Evolutionary conservation across 2,113 vertebrate genomes (phyloP).

Genomic region (Gallinago jamesoni): DNA sequence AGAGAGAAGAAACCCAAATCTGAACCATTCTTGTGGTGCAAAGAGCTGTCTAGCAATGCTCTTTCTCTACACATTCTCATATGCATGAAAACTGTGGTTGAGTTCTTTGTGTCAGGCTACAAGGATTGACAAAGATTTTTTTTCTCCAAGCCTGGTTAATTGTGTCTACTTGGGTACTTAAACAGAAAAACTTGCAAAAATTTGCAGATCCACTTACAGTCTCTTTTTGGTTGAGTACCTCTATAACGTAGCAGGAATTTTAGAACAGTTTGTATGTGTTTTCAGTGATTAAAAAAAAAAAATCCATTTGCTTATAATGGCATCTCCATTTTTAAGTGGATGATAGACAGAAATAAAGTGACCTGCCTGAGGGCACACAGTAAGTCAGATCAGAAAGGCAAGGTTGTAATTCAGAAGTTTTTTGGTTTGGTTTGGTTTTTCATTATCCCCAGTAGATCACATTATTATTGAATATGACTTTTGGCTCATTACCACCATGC

Average conservation of each 20-base stretch:
- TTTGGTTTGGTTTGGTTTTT: background rate
- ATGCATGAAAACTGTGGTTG: background rate
- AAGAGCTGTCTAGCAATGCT: background rate
- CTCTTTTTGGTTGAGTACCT: background rate
- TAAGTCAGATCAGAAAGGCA: background rate
- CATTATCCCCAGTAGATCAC: background rate
- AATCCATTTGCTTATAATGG: background rate
- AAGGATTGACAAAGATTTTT: background rate
- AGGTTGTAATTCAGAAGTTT: background rate
- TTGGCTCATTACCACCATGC: background rate
- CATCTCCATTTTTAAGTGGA: background rate
- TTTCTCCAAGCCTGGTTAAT: background rate
- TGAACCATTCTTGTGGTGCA: background rate
- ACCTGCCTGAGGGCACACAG: background rate
- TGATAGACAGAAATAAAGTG: background rate
- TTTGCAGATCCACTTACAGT: fast-evolving
- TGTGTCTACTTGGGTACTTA: background rate
- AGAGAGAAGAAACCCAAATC: background rate
- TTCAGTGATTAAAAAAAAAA: background rate
- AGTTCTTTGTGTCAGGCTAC: background rate
- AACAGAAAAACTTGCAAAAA: background rate
- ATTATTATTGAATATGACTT: background rate
- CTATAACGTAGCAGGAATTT: background rate
- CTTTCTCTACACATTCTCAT: background rate
- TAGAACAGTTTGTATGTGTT: background rate